Percentiles rank a stretch among this genome's conserved stretches.
phyloP scores from a whole-genome alignment of 2,888 invertebrate genomes.

The Acanthosepion esculentum region DNA sequence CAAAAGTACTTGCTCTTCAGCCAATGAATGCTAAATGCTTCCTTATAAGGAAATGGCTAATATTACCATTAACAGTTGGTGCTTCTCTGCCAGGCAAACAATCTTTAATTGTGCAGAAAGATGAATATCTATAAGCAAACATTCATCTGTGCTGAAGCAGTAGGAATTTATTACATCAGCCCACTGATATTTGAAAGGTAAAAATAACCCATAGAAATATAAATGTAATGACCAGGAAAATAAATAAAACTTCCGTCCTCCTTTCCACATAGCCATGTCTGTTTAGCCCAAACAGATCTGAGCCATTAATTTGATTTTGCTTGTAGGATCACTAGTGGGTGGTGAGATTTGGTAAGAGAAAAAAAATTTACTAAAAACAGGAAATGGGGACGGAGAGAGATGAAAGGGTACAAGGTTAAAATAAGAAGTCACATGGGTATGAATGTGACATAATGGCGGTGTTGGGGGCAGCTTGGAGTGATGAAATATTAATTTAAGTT shows the following conservation, averaged over 20 bases:
- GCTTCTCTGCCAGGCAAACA: no score
- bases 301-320: neutral
- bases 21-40: no score
- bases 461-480: neutral
- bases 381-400: neutral
- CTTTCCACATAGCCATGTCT: neutral
- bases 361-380: neutral
- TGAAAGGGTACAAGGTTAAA: neutral
- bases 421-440: neutral
- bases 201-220: neutral
- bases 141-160: neutral
- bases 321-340: neutral
- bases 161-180: neutral
- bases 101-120: neutral
- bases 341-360: neutral
- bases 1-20: no score
- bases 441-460: neutral
- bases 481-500: constrained; percentile 23
- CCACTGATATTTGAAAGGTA: neutral
- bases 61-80: no score
- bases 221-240: no score
- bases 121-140: neutral
- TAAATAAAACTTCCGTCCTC: no score
- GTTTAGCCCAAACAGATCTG: neutral
- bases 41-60: no score